Evolutionary conservation across 2,888 invertebrate genomes (phyloP).

Genomic region (Baccha elongata): DNA sequence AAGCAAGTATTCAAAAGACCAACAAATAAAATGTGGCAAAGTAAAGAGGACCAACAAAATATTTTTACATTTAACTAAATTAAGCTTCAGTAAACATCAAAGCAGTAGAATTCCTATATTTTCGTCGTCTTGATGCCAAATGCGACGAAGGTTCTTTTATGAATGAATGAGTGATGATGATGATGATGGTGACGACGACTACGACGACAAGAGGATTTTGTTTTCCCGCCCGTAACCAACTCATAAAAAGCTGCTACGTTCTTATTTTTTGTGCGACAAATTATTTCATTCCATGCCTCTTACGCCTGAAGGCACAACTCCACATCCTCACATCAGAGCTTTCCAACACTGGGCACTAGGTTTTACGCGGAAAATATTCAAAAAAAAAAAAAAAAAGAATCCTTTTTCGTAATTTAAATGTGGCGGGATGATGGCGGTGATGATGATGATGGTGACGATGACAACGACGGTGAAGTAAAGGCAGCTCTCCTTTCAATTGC

Average conservation of each 20-base stretch:
- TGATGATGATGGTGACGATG: slow-evolving; percentile 24
- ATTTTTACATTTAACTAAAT: slow-evolving; percentile 5
- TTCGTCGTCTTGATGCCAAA: slow-evolving; percentile 46
- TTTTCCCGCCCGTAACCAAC: slow-evolving; percentile 3
- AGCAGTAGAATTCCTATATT: slow-evolving; percentile 56
- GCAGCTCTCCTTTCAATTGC: slow-evolving; percentile 41
- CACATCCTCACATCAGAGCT: no score
- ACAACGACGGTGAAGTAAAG: slow-evolving; percentile 14
- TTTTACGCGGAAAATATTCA: slow-evolving; percentile 5
- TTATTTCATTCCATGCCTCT: slow-evolving; percentile 38
- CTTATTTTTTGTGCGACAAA: slow-evolving; percentile 24
- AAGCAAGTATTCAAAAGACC: not conserved
- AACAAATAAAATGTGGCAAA: slow-evolving; percentile 1
- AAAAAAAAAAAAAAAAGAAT: slow-evolving; percentile 41
- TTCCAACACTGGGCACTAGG: slow-evolving; percentile 36
- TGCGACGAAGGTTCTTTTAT: slow-evolving; percentile 51
- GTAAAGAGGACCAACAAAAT: not conserved
- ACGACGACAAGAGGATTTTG: slow-evolving; percentile 26
- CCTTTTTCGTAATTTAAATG: slow-evolving; percentile 49
- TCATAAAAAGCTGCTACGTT: not conserved
- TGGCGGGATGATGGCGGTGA: slow-evolving; percentile 26
- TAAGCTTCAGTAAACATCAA: slow-evolving; percentile 52
- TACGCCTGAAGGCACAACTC: slow-evolving; percentile 12
- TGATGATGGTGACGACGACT: slow-evolving; percentile 1
- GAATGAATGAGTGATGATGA: slow-evolving; percentile 60